Base-by-base conservation (phyloP, 1,140 invertebrate species). In the Drosophila setifemur region DNA sequence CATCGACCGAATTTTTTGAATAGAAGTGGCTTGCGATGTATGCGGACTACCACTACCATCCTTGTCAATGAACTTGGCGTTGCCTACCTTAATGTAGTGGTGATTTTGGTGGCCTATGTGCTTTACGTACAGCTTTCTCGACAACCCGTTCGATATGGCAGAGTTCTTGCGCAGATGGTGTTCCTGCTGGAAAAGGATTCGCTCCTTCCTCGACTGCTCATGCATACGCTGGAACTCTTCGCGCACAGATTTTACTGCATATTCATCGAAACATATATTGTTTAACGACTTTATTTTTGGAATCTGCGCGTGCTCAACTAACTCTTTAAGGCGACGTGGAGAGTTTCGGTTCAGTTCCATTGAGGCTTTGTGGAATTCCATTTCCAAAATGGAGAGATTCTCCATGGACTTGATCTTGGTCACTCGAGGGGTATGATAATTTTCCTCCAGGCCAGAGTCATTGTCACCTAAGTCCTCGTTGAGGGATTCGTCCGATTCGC, bases 391-490 rank as follows among this genome's bases (percentile, higher is more conserved):
- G 12, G 89, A 90, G 5, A 90, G 52, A 73, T 90, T 90, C 49
- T 90, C 89, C 89, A 90, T 90, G 0, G 89, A 90, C 48, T 90
- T 90, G 18, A 90, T 88, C 76, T 90, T 90, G 6, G 87, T 73
- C 45, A 90, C 88, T 0, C 89, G 69, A 0, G 89, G 89, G 19
- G 89, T 90, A 31, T 89, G 86, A 12, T 60, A 90, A 47, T 90
- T 90, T 23, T 90, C 89, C 67, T 90, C 90, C 8, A 90, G 47
- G 4, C 88, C 89, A 0, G 89, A 90, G 48, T 90, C 90, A 12
- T 90, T 85, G 26, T 89, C 88, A 0, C 50, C 78, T 2, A 49
- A 77, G 8, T 88, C 85, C 35, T 78, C 75, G n/a, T 76, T 57
- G 0, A 44, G 31, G 26, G 53, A 74, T 42, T 85, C 78, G 8